phyloP scores from a whole-genome alignment of 2,797 vertebrate species.

The Lithobates sylvaticus region DNA sequence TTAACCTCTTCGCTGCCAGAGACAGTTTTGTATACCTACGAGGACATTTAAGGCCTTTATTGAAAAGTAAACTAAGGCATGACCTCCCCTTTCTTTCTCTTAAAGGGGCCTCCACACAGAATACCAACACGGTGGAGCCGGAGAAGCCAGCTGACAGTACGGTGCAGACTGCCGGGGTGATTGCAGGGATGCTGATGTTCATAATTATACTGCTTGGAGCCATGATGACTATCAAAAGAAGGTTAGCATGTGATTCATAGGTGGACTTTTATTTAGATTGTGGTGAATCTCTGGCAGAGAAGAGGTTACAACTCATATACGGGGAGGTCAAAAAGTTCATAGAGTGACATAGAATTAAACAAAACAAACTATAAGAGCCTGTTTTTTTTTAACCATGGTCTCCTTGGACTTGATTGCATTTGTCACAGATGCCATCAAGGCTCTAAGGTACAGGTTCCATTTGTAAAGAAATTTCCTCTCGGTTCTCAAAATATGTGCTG shows the following conservation, averaged over 20 bases:
- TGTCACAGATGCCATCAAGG: too few relatives aligned
- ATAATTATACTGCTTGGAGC: conserved; percentile 95
- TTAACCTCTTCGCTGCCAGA: conserved; percentile 40
- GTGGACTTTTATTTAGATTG: background rate
- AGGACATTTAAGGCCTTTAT: conserved; percentile 9
- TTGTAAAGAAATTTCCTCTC: background rate
- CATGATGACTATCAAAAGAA: conserved; percentile 96
- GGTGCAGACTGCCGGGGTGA: conserved; percentile 95
- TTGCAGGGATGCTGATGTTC: conserved; percentile 97
- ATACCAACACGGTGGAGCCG: conserved; percentile 93
- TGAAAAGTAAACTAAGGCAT: conserved; percentile 16
- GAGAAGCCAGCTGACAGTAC: conserved; percentile 97
- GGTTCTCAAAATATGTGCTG: background rate
- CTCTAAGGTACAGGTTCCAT: background rate
- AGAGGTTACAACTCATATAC: conserved; percentile 30
- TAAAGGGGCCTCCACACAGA: conserved; percentile 94
- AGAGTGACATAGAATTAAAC: background rate
- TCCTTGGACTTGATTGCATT: background rate
- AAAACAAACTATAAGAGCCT: background rate
- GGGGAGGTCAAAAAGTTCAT: background rate
- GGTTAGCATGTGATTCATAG: conserved; percentile 75
- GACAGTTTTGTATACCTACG: conserved; percentile 13
- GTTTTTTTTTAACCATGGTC: background rate
- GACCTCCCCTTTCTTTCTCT: conserved; percentile 57
- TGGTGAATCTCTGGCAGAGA: conserved; percentile 41